Base-by-base conservation (phyloP, 1,140 invertebrate genomes). In the Centruroides sculpturatus region DNA sequence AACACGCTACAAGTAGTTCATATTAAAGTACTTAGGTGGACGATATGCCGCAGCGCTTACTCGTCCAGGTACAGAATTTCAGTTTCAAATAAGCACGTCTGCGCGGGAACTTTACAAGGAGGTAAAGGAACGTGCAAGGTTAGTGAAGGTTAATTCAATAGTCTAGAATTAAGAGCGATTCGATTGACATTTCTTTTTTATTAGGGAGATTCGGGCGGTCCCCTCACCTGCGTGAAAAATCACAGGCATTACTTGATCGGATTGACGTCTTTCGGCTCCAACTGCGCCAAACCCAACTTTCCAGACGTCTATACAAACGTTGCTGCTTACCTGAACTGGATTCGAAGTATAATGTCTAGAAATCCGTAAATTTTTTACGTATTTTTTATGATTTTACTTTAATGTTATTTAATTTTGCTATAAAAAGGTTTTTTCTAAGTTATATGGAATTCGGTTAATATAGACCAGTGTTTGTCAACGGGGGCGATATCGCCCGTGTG, bases 181-280 rank as follows among this genome's bases (percentile, higher is more conserved):
- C 23, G 23, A 23, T 23, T 23, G 23, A 23, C 23, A 41, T 41
- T 41, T 41, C 3, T 6, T 41, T 0, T 41, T 55, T n/a, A n/a
- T 35, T 74, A 85, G 76, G 86, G 86, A n/a, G 86, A 89, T 67
- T 87, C 85, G 4, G 84, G 84, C 3, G 83, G 83, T 1, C 82
- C 83, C 3, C 63, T 85, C 23, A 77, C 82, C 49, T 66, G 76
- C 47, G 63, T 61, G 60, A 70, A 55, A 59, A 70, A 64, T n/a
- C 66, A 60, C 46, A 50, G 36, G 63, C 71, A 70, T 52, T 69
- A 74, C 60, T 63, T 82, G 3, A 73, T 79, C 56, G 83, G 82
- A 57, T 71, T 83, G 47, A 80, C 82, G 4, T 83, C 81, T 5
- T 83, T 80, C 74, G 82, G 81, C 9, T 71, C 73, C 34, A 79